These are phyloP conservation scores for Neotragus moschatus DNA, from an alignment of 2,113 vertebrate genomes.

Conservation along the genomic window DNA sequence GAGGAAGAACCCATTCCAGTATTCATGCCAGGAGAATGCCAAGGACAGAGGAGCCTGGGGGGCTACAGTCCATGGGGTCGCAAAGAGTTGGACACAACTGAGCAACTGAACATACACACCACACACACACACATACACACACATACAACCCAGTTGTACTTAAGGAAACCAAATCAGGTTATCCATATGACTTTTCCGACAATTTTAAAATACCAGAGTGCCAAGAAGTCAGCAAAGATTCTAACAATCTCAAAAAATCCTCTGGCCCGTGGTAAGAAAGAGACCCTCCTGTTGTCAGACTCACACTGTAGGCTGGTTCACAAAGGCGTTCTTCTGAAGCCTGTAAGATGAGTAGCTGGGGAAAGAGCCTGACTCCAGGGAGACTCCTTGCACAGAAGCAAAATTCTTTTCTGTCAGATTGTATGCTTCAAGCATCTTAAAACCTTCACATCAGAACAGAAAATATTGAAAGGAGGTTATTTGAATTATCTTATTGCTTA, in stretches of 20 bases:
- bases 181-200: not conserved
- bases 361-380: constrained; percentile 95
- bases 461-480: not conserved
- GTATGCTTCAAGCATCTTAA: constrained; percentile 97
- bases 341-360: constrained; percentile 91
- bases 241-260: not conserved
- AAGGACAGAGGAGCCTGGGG: not conserved
- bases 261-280: not conserved
- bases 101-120: not conserved
- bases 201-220: not conserved
- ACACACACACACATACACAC: not conserved
- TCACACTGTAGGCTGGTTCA: constrained; percentile 91
- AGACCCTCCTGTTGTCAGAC: constrained; percentile 49
- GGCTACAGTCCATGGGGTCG: not conserved
- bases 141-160: not conserved
- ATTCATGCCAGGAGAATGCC: not conserved
- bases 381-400: constrained; percentile 89
- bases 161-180: not conserved
- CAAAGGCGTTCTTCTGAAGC: constrained; percentile 92
- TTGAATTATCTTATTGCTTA: constrained; percentile 1
- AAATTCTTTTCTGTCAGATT: constrained; percentile 96
- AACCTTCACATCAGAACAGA: constrained; percentile 82
- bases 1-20: not conserved
- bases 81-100: not conserved
- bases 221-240: not conserved